Base-by-base conservation (phyloP, 2,797 vertebrate species). In the Poeciliopsis paucimaculata region DNA sequence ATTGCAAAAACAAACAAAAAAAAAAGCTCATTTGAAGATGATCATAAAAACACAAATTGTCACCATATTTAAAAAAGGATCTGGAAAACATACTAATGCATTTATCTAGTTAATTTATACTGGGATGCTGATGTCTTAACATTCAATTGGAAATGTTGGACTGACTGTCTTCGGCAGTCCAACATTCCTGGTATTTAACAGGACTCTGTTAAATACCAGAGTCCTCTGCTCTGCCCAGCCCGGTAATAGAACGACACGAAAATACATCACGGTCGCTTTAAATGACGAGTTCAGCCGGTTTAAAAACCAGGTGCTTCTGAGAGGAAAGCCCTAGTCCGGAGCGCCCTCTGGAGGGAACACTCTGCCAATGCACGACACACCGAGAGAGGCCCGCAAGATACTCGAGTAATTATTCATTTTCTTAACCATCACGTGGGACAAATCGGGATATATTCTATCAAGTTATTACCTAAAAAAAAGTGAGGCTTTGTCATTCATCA, bases 291-390 rank as follows among this genome's bases (percentile, higher is more conserved):
- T 85, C 90, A 41, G 20, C 75, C 16, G n/a, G 60, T 90, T 76
- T 94, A 93, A 91, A 94, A 93, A 94, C 49, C 10, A 73, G 87
- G 84, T 82, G 78, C 81, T 77, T 28, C 26, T 76, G 82, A 49
- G 36, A 88, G 88, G 86, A 89, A 86, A 91, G 85, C 78, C 85
- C 86, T 81, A 86, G 88, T 83, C 73, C 92, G 46, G 80, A 77
- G 76, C 79, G 92, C 92, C 93, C 90, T 74, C 94, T 89, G 88
- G 75, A 81, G 94, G 94, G 82, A 57, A 81, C 51, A 88, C 60
- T 80, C 87, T 84, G 81, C 55, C 62, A 87, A 0, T 68, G 77
- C 85, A 64, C 0, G 43, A 34, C 39, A 36, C 9, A 0, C 31
- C 1, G 8, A n/a, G 16, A 36, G 11, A 16, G 53, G 64, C 36